Percentiles rank a stretch among this genome's conserved stretches.
These are phyloP conservation scores for Nettapus auritus DNA, from an alignment of 2,113 vertebrate species.

Conservation along the genomic window DNA sequence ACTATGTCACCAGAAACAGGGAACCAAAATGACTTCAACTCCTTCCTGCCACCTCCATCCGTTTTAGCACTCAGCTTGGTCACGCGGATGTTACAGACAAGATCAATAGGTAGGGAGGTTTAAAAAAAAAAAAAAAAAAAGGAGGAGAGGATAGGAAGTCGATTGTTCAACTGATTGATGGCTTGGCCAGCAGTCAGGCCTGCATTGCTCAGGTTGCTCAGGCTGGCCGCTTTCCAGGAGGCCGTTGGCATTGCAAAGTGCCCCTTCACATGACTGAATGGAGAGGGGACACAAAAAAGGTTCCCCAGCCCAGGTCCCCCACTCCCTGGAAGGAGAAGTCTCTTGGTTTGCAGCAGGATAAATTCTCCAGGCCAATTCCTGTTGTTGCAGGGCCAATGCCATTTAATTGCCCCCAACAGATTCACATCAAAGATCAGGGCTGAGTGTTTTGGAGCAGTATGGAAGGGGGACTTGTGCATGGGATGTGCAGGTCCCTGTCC, in stretches of 20 bases:
- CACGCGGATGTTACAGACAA: not conserved
- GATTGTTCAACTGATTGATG: not conserved
- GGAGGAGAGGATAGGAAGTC: not conserved
- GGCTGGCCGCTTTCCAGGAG: conserved; percentile 2
- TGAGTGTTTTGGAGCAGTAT: not conserved
- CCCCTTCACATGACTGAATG: not conserved
- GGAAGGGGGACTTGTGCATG: not conserved
- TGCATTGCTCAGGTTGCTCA: not conserved
- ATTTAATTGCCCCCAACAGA: not conserved
- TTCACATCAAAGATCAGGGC: accelerated
- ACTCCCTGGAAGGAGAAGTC: not conserved
- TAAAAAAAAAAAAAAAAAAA: not conserved
- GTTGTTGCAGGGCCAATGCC: not conserved
- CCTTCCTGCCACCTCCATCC: not conserved
- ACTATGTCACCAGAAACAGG: not conserved
- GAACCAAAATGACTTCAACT: not conserved
- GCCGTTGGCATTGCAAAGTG: not conserved
- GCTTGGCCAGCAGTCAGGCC: conserved; percentile 2
- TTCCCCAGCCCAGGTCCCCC: accelerated
- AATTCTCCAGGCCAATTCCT: not conserved
- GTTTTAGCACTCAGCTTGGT: not conserved
- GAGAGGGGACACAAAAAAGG: not conserved
- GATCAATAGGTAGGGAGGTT: not conserved
- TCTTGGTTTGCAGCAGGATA: not conserved
- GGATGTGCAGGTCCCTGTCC: not conserved